phyloP scores from a whole-genome alignment of 1,140 invertebrate genomes.

The Drosophila ogumai region DNA sequence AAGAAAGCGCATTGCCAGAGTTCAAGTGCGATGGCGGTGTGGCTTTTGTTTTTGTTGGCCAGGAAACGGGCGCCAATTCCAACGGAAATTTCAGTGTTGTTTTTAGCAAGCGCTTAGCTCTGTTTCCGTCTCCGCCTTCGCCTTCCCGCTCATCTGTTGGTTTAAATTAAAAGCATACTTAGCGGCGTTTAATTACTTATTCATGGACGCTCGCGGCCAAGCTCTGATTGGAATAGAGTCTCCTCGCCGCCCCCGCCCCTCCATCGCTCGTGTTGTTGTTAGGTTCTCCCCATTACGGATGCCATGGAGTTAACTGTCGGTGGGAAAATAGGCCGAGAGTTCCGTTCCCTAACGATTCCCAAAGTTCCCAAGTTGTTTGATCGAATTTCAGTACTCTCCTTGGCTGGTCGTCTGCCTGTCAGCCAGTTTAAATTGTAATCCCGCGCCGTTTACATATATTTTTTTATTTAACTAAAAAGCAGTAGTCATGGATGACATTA shows the following conservation, averaged over 20 bases:
- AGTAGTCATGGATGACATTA: constrained; percentile 52
- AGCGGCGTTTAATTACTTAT: constrained; percentile 74
- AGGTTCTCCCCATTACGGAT: constrained; percentile 27
- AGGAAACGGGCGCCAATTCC: constrained; percentile 28
- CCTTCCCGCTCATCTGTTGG: constrained; percentile 21
- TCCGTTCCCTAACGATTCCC: constrained; percentile 43
- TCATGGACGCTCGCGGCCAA: constrained; percentile 47
- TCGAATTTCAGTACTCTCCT: constrained; percentile 61
- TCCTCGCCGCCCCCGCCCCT: not conserved
- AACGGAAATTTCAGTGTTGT: constrained; percentile 49
- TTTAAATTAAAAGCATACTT: constrained; percentile 76
- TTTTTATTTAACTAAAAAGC: constrained; percentile 33
- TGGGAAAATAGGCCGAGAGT: constrained; percentile 15
- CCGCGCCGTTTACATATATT: constrained; percentile 34
- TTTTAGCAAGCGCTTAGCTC: constrained; percentile 42
- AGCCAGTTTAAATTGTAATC: constrained; percentile 39
- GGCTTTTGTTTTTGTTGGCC: constrained; percentile 22
- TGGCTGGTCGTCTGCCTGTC: constrained; percentile 16
- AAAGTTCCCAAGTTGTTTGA: constrained; percentile 59
- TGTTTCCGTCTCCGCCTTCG: constrained; percentile 6
- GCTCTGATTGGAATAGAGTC: constrained; percentile 32
- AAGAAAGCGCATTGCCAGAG: constrained; percentile 64
- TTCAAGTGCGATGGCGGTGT: constrained; percentile 47
- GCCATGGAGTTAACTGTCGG: constrained; percentile 77
- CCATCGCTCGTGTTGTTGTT: constrained; percentile 28